Evolutionary conservation across 2,888 invertebrate species (phyloP), one percentile per base, ranked within the genome.

Genomic region (Meta bourneti): DNA sequence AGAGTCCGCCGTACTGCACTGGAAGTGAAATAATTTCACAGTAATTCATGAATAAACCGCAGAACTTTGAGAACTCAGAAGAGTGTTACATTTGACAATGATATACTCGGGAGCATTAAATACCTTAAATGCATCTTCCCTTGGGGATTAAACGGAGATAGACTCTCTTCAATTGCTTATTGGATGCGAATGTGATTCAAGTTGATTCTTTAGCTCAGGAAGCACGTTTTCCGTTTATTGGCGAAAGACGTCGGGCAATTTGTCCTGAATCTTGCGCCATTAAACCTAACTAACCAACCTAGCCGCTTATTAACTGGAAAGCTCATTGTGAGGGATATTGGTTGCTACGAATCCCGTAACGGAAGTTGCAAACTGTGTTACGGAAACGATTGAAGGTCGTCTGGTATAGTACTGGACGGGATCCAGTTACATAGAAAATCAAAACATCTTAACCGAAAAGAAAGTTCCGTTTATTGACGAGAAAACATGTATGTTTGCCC

Each of bases 41-140:
- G 8, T 79, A 19, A 19, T n/a, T 77, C 19, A 52, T 20, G 61
- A 69, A 79, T 79, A 61, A 79, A 79, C 61, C 78, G 19, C 8
- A 61, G 13, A 61, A 54, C 20, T 79, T 79, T 61, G 61, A 16
- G 16, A 61, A 61, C 61, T 0, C 7, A 61, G 13, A 13, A 11
- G 61, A 61, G 61, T 61, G 61, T 16, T 61, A 61, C 11, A 16
- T 61, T 61, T 61, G 61, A 61, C 61, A 61, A 61, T 16, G 61
- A 61, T 61, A 9, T 61, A 61, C 61, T 61, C 16, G 61, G 13
- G 61, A 16, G 61, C 16, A 61, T 61, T 61, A 61, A 16, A 16
- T 11, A 13, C 61, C 61, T 11, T 61, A 61, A 61, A 61, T 61
- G 61, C 61, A 9, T 34, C 34, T 34, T 34, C 34, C 34, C 8